These are phyloP conservation scores for Lithophane leautieri DNA, from an alignment of 2,888 invertebrate genomes.

Conservation along the genomic window DNA sequence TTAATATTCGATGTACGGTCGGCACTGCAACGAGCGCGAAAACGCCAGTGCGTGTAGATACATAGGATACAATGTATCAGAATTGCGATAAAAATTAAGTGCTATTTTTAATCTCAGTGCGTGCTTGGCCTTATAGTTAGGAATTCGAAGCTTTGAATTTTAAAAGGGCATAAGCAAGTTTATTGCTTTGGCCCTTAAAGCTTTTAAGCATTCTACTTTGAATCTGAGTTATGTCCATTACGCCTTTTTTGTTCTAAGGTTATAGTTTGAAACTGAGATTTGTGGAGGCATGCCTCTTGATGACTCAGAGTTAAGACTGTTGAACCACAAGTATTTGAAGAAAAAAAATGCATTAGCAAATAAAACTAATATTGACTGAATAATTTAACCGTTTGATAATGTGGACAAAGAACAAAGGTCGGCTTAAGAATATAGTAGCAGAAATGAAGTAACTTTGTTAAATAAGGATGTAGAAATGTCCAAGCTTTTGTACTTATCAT, in stretches of 20 bases:
- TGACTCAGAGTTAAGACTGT: constrained; percentile 38
- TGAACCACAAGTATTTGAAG: constrained; percentile 20
- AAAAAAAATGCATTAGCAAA: constrained; percentile 40
- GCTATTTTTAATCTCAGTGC: too few relatives aligned
- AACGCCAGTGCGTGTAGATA: too few relatives aligned
- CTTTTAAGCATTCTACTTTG: neutral
- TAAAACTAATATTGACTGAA: constrained; percentile 31
- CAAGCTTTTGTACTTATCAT: neutral
- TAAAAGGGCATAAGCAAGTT: neutral
- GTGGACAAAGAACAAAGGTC: neutral
- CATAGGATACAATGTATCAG: neutral
- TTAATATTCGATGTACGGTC: too few relatives aligned
- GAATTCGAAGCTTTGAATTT: neutral
- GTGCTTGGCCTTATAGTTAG: neutral
- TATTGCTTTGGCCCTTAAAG: neutral
- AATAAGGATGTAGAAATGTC: neutral
- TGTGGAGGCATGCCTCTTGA: constrained; percentile 10
- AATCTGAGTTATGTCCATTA: constrained; percentile 7
- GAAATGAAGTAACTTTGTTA: neutral
- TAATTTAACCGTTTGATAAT: constrained; percentile 2
- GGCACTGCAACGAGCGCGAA: too few relatives aligned
- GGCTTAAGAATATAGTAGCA: neutral
- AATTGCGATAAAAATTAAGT: too few relatives aligned
- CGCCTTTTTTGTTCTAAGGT: neutral
- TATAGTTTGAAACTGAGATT: constrained; percentile 8